Evolutionary conservation across 2,888 invertebrate species (phyloP), one percentile per base, ranked within the genome.

Genomic region (Caenorhabditis sinica): DNA sequence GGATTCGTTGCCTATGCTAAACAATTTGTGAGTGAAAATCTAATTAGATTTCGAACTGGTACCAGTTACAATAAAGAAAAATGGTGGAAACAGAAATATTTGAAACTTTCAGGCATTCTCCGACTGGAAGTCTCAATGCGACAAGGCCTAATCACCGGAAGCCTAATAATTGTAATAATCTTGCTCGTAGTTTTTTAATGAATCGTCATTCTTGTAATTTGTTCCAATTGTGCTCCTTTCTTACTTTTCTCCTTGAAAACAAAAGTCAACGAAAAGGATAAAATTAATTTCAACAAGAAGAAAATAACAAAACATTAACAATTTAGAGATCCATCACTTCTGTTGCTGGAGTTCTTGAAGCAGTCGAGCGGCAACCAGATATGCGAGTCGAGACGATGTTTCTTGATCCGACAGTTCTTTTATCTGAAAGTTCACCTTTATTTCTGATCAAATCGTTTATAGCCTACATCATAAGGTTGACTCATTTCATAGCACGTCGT

Each of bases 401-500:
- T 85, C 85, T 61, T 81, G 81, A 20, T 84, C 84, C 23, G 81
- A 51, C 17, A 84, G 66, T 28, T 84, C 84, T 69, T 76, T 81
- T 17, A 81, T 75, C 83, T 83, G 61, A 23, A 73, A 83, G 28
- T 30, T 23, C 1, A 15, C 6, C n/a, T 30, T 65, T 65, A 17
- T 15, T 36, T 11, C 15, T n/a, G 6, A 9, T 8, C 11, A 56
- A 56, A 40, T 56, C 15, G 9, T 11, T 56, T 23, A 63, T 28
- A 25, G 43, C 43, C 8, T 17, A 65, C 87, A 63, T 86, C 87
- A 83, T 74, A 82, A 13, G 71, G 65, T 28, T 83, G 71, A 28
- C 97, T 97, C 92, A 96, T 96, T 89, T 97, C 96, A 93, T 95
- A 98, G 0, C 97, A 96, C 13, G 93, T 92, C 89, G 96, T 95